Conservation (phyloP, 2,113 vertebrate genomes). For the Tragelaphus imberbis region DNA sequence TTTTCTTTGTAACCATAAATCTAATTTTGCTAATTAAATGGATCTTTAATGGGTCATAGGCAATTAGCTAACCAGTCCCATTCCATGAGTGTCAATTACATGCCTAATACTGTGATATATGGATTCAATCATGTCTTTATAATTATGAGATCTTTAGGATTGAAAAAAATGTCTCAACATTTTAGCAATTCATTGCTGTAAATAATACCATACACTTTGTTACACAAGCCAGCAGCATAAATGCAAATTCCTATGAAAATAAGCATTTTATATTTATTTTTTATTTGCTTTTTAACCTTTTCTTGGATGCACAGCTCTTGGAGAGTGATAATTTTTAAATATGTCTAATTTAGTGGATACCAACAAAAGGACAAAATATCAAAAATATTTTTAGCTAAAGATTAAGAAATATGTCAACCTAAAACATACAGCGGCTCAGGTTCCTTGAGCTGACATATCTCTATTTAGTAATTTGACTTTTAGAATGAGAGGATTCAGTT, state of each 20-base stretch:
- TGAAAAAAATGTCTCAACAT: neutral
- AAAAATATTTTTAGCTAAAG: neutral
- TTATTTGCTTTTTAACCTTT: neutral
- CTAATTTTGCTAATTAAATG: conserved; percentile 14
- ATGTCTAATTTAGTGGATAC: neutral
- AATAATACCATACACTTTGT: neutral
- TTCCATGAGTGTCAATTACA: neutral
- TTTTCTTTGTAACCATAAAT: neutral
- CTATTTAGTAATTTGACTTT: conserved; percentile 12
- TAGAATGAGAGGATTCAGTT: neutral
- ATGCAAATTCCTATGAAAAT: neutral
- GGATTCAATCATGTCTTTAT: neutral
- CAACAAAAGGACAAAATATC: neutral
- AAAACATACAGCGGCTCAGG: neutral
- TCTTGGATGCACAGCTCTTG: neutral
- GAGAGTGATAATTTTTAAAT: neutral
- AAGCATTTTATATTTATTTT: neutral
- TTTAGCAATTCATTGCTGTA: neutral
- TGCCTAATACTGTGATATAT: neutral
- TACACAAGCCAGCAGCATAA: neutral
- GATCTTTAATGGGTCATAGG: neutral
- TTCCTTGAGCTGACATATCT: neutral
- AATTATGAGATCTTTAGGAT: neutral
- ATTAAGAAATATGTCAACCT: conserved; percentile 2
- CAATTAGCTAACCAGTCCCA: neutral